Evolutionary conservation across 2,113 vertebrate genomes (phyloP).

Genomic region (Leptodactylus fuscus): DNA sequence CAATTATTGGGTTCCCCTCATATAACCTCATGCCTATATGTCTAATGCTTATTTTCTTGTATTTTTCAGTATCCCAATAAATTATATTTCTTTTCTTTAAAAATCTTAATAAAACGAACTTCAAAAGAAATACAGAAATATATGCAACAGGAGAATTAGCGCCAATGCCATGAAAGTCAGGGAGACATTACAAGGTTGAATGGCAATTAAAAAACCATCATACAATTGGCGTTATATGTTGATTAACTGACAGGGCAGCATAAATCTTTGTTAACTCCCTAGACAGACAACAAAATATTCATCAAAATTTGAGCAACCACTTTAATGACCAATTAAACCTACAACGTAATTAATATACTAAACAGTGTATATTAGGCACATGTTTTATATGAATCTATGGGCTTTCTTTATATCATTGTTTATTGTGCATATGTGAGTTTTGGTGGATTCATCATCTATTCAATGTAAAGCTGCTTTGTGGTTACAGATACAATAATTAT

Average conservation of each 20-base stretch:
- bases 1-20: too few species aligned
- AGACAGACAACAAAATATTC: constrained; percentile 5
- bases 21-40: too few species aligned
- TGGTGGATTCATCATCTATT: too few species aligned
- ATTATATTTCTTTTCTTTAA: too few species aligned
- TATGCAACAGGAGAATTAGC: neutral
- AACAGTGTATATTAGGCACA: neutral
- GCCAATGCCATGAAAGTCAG: neutral
- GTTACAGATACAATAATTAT: too few species aligned
- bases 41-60: too few species aligned
- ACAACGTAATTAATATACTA: neutral
- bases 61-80: too few species aligned
- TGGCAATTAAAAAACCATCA: neutral
- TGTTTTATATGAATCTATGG: neutral
- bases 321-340: neutral
- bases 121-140: too few species aligned
- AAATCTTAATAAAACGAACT: too few species aligned
- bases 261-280: neutral
- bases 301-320: neutral
- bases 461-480: too few species aligned
- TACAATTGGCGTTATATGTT: neutral
- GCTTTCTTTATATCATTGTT: too few species aligned
- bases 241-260: neutral
- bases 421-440: too few species aligned
- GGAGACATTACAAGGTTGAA: neutral